Evolutionary conservation across 2,797 vertebrate genomes (phyloP), one percentile per base, ranked within the genome.

Genomic region (Macropus fuliginosus): DNA sequence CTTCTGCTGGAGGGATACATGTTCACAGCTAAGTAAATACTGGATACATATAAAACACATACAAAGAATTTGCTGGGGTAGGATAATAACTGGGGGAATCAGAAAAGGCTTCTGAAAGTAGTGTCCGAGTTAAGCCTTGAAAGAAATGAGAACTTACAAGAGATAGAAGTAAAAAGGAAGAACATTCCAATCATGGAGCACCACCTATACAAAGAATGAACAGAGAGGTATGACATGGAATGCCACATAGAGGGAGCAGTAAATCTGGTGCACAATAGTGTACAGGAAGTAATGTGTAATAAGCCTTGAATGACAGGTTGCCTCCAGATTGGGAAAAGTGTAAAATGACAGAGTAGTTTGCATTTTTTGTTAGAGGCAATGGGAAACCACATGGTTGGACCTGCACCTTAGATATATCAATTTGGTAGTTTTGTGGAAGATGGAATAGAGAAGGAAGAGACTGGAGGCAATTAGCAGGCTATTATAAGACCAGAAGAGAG

Each of bases 301-400:
- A 93, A 0, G 81, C 55, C 28, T 34, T 31, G 57, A 66, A 52
- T 4, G 34, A 34, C 54, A 31, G 14, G 29, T 12, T 91, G 59
- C 90, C 56, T 16, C 40, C 57, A 57, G 14, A 62, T 24, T n/a
- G 13, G 3, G 57, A 31, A 24, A 55, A 59, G 14, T 90, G 55
- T 54, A 50, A 74, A 93, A 95, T 16, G 55, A 90, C 1, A 94
- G 29, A 93, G 5, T 18, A 93, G 40, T 10, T 81, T 28, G 46
- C 10, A 52, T 66, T 91, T 62, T 62, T 62, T 87, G 74, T 93
- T 27, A 56, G 81, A 90, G 13, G 55, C 74, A 91, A 91, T 94
- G n/a, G 12, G 12, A 92, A 94, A 97, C 31, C 59, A 92, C 40
- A 46, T 40, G 66, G 66, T 91, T 89, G 94, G 55, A 95, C 40